These are phyloP conservation scores for Garrulus glandarius DNA, from an alignment of 2,797 vertebrate species.

Conservation along the genomic window DNA sequence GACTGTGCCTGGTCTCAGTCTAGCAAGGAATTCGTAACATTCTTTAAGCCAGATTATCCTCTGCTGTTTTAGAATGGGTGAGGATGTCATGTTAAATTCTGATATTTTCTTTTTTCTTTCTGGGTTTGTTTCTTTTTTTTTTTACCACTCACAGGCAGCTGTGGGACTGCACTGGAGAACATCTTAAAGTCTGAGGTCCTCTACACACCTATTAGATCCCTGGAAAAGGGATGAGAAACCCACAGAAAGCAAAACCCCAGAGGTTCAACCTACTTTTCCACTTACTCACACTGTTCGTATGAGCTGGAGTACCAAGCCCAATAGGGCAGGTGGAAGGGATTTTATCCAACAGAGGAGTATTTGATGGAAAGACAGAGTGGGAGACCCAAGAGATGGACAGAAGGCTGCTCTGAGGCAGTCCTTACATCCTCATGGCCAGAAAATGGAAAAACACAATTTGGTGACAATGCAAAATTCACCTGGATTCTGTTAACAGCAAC, in stretches of 20 bases:
- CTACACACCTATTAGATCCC: not conserved
- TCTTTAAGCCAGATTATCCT: not conserved
- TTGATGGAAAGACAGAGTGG: not conserved
- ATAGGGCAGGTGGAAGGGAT: not conserved
- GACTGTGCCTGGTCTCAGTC: not conserved
- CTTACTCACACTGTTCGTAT: not conserved
- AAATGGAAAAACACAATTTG: rapidly evolving
- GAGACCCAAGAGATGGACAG: not conserved
- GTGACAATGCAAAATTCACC: not conserved
- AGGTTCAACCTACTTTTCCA: not conserved
- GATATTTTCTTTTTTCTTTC: not conserved
- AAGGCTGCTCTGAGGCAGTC: not conserved
- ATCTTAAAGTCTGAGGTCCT: not conserved
- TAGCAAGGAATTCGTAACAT: not conserved
- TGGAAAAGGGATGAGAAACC: not conserved
- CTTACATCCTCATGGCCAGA: not conserved
- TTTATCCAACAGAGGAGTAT: not conserved
- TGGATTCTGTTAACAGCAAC: not conserved
- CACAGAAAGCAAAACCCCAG: not conserved
- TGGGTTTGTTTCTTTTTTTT: not conserved
- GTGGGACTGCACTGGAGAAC: not conserved
- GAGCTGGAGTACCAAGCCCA: not conserved
- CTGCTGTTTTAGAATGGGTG: not conserved
- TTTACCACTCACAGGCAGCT: not conserved
- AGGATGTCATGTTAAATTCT: not conserved